These are phyloP conservation scores for Mactromeris polynyma DNA, from an alignment of 2,888 invertebrate species.

Conservation along the genomic window DNA sequence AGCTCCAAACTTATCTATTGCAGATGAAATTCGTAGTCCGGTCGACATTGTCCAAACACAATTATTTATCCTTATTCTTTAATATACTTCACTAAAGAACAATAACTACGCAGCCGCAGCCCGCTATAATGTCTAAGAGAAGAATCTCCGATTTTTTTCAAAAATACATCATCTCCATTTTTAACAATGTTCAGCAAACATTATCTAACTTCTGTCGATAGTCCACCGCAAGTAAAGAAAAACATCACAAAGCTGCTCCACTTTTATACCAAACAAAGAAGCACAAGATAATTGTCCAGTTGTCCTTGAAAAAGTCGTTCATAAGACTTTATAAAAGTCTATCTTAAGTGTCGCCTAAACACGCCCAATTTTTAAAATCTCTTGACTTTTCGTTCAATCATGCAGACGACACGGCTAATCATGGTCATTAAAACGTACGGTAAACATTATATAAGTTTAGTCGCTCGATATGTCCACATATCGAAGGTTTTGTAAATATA, in stretches of 20 bases:
- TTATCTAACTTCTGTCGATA: neutral
- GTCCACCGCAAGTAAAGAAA: neutral
- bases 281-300: neutral
- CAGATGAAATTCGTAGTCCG: neutral
- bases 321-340: neutral
- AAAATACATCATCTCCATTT: neutral
- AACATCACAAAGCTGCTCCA: neutral
- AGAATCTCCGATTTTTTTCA: neutral
- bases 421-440: slow-evolving; percentile 11
- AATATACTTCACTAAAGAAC: neutral
- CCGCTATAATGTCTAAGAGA: too few species aligned
- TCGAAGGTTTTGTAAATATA: slow-evolving; percentile 18
- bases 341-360: neutral
- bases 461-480: slow-evolving; percentile 12
- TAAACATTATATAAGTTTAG: slow-evolving; percentile 37
- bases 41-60: slow-evolving; percentile 3
- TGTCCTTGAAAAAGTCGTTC: slow-evolving; percentile 3
- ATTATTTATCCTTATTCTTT: too few species aligned
- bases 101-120: neutral
- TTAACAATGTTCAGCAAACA: neutral
- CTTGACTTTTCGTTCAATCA: neutral
- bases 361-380: neutral
- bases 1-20: slow-evolving; percentile 24
- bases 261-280: neutral
- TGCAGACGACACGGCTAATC: slow-evolving; percentile 10